These are phyloP conservation scores for Sinohyriopsis cumingii DNA, from an alignment of 2,888 invertebrate species.

Conservation along the genomic window DNA sequence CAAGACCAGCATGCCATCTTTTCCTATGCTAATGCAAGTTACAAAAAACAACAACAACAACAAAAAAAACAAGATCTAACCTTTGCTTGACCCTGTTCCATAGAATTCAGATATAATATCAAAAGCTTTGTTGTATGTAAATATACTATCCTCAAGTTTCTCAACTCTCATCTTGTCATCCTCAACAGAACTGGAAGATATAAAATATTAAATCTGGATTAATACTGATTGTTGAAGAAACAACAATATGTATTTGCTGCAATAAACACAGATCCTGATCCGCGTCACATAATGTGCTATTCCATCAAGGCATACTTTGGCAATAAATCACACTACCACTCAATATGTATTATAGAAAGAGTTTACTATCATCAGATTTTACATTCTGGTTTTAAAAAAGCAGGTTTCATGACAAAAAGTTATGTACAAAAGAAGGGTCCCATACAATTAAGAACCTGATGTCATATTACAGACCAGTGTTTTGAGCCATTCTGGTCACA, in stretches of 20 bases:
- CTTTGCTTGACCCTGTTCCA: slow-evolving; percentile 5
- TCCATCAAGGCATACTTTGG: not conserved
- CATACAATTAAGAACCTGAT: too few relatives aligned
- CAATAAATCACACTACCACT: not conserved
- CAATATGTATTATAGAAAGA: not conserved
- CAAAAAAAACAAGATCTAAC: not conserved
- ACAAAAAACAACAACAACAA: too few relatives aligned
- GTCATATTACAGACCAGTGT: too few relatives aligned
- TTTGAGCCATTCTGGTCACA: too few relatives aligned
- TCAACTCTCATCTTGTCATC: slow-evolving; percentile 61
- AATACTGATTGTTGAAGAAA: not conserved
- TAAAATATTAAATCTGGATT: not conserved
- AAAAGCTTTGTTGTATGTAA: slow-evolving; percentile 45
- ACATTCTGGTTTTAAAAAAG: too few relatives aligned
- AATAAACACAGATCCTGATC: too few relatives aligned
- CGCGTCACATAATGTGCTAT: too few relatives aligned
- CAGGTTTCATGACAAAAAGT: too few relatives aligned
- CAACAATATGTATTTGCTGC: not conserved
- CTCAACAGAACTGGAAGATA: slow-evolving; percentile 38
- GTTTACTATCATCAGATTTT: not conserved
- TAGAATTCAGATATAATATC: slow-evolving; percentile 52
- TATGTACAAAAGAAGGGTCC: too few relatives aligned
- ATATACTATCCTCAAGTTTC: slow-evolving; percentile 34
- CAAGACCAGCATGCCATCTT: too few relatives aligned
- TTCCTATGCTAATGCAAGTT: too few relatives aligned